These are phyloP conservation scores for Coregonus suidteri DNA, from an alignment of 2,797 vertebrate genomes.

Conservation along the genomic window DNA sequence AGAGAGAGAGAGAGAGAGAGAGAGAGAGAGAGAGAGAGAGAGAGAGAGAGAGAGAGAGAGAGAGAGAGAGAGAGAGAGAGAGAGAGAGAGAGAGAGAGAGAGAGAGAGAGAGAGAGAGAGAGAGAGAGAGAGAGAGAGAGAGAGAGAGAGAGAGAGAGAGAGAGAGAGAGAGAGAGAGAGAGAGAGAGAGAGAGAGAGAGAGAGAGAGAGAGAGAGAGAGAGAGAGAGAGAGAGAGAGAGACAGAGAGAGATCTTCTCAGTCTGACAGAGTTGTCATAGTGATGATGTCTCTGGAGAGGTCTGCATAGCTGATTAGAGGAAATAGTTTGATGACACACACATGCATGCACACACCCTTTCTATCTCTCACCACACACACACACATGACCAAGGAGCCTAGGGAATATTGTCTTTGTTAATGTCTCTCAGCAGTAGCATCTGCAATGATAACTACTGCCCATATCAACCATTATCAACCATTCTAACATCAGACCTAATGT, in stretches of 20 bases:
- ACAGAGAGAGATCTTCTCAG: slow-evolving; percentile 67
- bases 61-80: no score
- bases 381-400: background rate
- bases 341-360: background rate
- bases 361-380: background rate
- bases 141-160: slow-evolving; percentile 3
- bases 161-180: slow-evolving; percentile 35
- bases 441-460: background rate
- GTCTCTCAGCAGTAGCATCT: background rate
- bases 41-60: no score
- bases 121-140: background rate
- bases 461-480: background rate
- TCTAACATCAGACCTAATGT: slow-evolving; percentile 1
- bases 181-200: background rate
- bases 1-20: background rate
- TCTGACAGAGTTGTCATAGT: slow-evolving; percentile 84
- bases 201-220: background rate
- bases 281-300: slow-evolving; percentile 72
- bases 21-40: background rate
- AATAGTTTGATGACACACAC: slow-evolving; percentile 74
- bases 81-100: no score
- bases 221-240: background rate
- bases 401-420: background rate
- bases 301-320: slow-evolving; percentile 75
- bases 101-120: background rate